Evolutionary conservation across 2,888 invertebrate species (phyloP).

Genomic region (Agonum fuliginosum): DNA sequence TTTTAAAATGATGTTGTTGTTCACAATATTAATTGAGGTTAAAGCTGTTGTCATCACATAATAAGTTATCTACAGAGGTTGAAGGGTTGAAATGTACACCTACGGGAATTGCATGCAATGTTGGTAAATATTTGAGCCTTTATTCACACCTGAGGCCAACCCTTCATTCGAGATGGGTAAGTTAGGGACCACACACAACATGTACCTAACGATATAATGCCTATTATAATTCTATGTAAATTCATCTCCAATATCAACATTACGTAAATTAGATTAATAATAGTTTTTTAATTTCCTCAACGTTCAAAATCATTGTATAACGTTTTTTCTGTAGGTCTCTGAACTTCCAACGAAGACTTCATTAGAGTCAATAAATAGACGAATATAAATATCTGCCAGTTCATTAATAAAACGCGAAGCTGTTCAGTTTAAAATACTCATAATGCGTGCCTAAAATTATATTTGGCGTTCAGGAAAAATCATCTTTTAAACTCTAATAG

Average conservation of each 20-base stretch:
- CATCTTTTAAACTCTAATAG: not conserved
- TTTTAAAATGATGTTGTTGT: too few species aligned
- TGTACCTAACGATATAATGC: not conserved
- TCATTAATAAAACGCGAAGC: conserved; percentile 37
- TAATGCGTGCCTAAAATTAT: conserved; percentile 12
- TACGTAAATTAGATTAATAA: not conserved
- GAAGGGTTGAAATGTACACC: not conserved
- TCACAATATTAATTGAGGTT: too few species aligned
- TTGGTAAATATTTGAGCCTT: not conserved
- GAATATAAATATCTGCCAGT: conserved; percentile 36
- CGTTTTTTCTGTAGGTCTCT: conserved; percentile 5
- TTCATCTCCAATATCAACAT: not conserved
- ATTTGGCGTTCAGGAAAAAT: conserved; percentile 19
- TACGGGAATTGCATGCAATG: not conserved
- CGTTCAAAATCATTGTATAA: conserved; percentile 5
- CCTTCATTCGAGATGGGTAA: not conserved
- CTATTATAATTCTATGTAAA: too few species aligned
- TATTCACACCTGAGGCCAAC: conserved; percentile 6
- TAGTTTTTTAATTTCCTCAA: too few species aligned
- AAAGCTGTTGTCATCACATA: not conserved
- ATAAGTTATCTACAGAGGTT: not conserved
- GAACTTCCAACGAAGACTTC: conserved; percentile 38
- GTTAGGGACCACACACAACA: not conserved
- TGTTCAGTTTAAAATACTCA: conserved; percentile 20
- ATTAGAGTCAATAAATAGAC: conserved; percentile 46